Evolutionary conservation across 2,113 vertebrate genomes (phyloP).

Genomic region (Uria aalge): DNA sequence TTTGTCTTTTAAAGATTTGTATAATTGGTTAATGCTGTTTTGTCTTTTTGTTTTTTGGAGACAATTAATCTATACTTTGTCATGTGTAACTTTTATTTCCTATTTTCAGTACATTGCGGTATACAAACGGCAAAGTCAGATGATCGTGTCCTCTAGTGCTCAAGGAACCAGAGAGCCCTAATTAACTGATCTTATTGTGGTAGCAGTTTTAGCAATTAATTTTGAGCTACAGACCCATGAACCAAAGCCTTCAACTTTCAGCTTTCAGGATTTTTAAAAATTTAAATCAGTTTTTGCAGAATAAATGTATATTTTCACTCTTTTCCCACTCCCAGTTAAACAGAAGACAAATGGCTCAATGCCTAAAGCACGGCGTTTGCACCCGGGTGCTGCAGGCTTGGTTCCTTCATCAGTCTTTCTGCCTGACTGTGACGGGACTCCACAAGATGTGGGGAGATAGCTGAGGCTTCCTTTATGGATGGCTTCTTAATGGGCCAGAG

Average conservation of each 20-base stretch:
- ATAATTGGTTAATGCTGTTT: conserved; percentile 45
- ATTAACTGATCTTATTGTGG: conserved; percentile 57
- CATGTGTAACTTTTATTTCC: conserved; percentile 61
- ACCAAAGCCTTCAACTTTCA: conserved; percentile 19
- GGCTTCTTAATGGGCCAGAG: not conserved
- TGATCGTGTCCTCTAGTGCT: conserved; percentile 14
- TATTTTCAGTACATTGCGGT: conserved; percentile 35
- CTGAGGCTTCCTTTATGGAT: not conserved
- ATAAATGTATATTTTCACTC: conserved; percentile 41
- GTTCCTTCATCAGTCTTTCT: not conserved
- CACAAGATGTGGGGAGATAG: not conserved
- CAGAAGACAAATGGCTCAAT: not conserved
- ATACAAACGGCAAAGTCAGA: conserved; percentile 34
- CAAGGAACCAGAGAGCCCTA: conserved; percentile 44
- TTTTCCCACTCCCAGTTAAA: not conserved
- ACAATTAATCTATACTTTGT: conserved; percentile 55
- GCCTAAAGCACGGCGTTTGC: not conserved
- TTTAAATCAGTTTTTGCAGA: conserved; percentile 45
- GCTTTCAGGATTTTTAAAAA: conserved; percentile 47
- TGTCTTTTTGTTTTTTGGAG: conserved; percentile 51
- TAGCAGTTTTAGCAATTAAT: conserved; percentile 64
- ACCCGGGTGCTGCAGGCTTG: not conserved
- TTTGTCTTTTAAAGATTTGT: conserved; percentile 36
- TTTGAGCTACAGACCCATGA: conserved; percentile 38
- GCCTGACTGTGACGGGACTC: not conserved